phyloP scores from a whole-genome alignment of 2,797 vertebrate genomes.

The Emydoidea blandingii region DNA sequence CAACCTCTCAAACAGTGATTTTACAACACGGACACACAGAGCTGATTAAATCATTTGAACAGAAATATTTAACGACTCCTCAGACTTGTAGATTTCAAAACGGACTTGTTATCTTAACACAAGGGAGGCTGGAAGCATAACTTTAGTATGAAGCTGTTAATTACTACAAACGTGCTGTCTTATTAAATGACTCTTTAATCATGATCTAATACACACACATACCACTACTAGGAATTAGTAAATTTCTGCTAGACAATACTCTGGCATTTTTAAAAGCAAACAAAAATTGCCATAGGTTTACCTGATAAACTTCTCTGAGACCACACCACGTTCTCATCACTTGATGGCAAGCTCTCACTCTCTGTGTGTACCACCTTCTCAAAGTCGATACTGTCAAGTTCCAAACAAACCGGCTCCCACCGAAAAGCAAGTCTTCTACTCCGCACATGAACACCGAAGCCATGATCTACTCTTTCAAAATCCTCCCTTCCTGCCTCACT shows the following conservation, averaged over 20 bases:
- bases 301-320: slow-evolving; percentile 94
- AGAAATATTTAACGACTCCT: accelerated
- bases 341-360: slow-evolving; percentile 90
- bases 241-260: accelerated
- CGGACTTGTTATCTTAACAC: accelerated
- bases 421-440: slow-evolving; percentile 91
- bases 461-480: slow-evolving; percentile 76
- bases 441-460: slow-evolving; percentile 90
- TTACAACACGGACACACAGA: accelerated
- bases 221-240: accelerated
- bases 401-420: slow-evolving; percentile 91
- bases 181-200: not conserved
- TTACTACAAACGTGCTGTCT: not conserved
- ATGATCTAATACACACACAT: not conserved
- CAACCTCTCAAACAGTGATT: not conserved
- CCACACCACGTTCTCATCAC: slow-evolving; percentile 90
- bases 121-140: accelerated
- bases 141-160: not conserved
- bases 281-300: slow-evolving; percentile 71
- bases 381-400: slow-evolving; percentile 89
- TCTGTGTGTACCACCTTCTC: slow-evolving; percentile 88
- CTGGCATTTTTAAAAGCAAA: not conserved
- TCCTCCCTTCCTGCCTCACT: not conserved
- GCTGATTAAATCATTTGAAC: not conserved
- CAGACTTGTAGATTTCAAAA: accelerated